A percentile compares a stretch with the other conserved stretches of the same genome.
phyloP scores from a whole-genome alignment of 2,888 invertebrate species.

The Megaustenia siamemsis region DNA sequence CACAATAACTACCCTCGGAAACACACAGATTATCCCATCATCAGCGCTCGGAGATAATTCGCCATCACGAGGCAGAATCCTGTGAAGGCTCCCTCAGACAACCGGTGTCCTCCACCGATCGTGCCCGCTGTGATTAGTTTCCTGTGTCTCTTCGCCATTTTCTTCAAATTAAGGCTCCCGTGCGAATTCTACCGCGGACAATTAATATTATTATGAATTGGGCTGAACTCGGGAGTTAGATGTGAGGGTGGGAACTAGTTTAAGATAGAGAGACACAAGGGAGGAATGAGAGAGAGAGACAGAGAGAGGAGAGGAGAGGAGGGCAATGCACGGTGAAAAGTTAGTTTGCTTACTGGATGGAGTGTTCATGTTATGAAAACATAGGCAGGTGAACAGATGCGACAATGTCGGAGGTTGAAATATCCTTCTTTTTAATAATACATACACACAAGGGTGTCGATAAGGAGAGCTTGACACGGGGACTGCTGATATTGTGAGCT shows the following conservation, averaged over 20 bases:
- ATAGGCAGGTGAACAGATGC: no score
- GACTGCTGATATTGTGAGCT: no score
- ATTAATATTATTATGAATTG: slow-evolving; percentile 40
- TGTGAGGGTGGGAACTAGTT: neutral
- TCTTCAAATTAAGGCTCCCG: slow-evolving; percentile 36
- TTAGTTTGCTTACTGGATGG: no score
- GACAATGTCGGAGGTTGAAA: no score
- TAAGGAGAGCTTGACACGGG: no score
- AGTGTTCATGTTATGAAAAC: no score
- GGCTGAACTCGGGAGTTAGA: slow-evolving; percentile 4
- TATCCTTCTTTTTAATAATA: no score
- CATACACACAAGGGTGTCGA: no score
- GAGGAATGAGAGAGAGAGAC: neutral
- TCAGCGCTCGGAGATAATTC: slow-evolving; percentile 31
- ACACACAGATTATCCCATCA: slow-evolving; percentile 38
- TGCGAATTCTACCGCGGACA: slow-evolving; percentile 30
- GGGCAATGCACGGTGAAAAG: no score
- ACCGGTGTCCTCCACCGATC: neutral
- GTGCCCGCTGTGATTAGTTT: slow-evolving; percentile 35
- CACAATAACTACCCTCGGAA: slow-evolving; percentile 20
- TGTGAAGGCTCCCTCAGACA: neutral
- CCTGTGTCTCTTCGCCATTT: slow-evolving; percentile 30
- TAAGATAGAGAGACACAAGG: neutral
- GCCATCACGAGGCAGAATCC: neutral
- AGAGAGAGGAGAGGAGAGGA: neutral